phyloP scores from a whole-genome alignment of 2,113 vertebrate species.

The Taurulus bubalis region DNA sequence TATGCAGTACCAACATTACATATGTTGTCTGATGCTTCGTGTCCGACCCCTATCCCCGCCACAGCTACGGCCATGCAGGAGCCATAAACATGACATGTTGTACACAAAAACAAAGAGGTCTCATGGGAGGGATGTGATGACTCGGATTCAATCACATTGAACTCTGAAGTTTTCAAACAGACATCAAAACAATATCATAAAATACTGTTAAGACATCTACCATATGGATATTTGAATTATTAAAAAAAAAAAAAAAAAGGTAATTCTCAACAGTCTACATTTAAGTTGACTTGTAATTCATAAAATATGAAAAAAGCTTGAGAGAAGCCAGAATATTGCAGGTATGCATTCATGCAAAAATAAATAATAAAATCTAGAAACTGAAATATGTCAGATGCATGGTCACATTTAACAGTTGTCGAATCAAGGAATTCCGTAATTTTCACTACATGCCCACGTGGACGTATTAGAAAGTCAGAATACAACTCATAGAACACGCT shows the following conservation, averaged over 20 bases:
- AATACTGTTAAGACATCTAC: not conserved
- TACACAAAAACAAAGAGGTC: not conserved
- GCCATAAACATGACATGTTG: not conserved
- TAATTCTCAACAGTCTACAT: not conserved
- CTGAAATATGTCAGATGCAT: not conserved
- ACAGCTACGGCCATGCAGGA: not conserved
- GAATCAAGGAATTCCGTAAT: conserved; percentile 5
- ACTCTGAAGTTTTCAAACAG: not conserved
- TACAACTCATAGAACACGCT: not conserved
- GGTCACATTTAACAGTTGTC: not conserved
- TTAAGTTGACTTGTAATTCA: not conserved
- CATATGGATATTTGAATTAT: not conserved
- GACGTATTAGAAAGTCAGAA: not conserved
- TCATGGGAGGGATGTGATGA: not conserved
- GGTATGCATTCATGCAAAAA: conserved; percentile 3
- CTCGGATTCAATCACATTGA: not conserved
- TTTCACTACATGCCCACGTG: not conserved
- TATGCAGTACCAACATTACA: conserved; percentile 3
- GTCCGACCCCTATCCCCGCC: not conserved
- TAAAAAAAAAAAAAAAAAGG: too few relatives aligned
- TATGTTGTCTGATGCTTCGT: not conserved
- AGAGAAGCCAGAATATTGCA: not conserved
- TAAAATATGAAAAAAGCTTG: not conserved
- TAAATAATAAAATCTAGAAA: conserved; percentile 4
- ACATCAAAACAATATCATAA: not conserved